Base-by-base conservation (phyloP, 1,140 invertebrate genomes). In the Eriosoma lanigerum region DNA sequence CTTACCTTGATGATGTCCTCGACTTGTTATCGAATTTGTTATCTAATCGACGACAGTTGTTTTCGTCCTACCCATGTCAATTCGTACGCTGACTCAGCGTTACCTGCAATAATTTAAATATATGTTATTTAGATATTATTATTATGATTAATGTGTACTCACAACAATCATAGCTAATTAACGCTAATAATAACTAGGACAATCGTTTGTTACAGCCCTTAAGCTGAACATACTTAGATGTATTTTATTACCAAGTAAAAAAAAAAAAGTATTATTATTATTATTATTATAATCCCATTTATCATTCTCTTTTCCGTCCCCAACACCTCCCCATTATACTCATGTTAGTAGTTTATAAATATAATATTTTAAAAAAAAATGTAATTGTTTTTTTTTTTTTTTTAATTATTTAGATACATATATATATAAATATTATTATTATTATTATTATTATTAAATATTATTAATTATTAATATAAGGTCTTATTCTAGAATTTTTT, bases 1-100 rank as follows among this genome's bases (percentile, higher is more conserved):
- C 56, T 76, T 76, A 56, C 50, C 72, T 58, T 60, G 54, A 58
- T 78, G 54, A 60, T 56, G 32, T 58, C 52, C 72, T 58, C 50
- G 50, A 75, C 72, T 56, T 17, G 75, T 78, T 48, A 44, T 78
- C 54, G 54, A 78, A 78, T 78, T 78, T 78, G 75, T 78, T 78
- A 78, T 78, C 75, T 48, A 46, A 78, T 78, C 54, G 38, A 78
- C 38, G 56, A 78, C 50, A 60, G 75, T 56, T 38, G 75, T 78
- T 60, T 78, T 78, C 52, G 56, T 78, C 75, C 75, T 78, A 78
- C 75, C 75, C 75, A 78, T 78, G 75, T 78, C 75, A 78, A 78
- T 78, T 78, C 26, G 75, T 60, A 17, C 75, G 75, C 75, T 13
- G 13, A 78, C 54, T 46, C 48, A 44, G 75, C 75, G 75, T 78